A percentile compares a stretch with the other conserved stretches of the same genome.
These are phyloP conservation scores for Drosophila birchii DNA, from an alignment of 2,888 invertebrate genomes.

Conservation along the genomic window DNA sequence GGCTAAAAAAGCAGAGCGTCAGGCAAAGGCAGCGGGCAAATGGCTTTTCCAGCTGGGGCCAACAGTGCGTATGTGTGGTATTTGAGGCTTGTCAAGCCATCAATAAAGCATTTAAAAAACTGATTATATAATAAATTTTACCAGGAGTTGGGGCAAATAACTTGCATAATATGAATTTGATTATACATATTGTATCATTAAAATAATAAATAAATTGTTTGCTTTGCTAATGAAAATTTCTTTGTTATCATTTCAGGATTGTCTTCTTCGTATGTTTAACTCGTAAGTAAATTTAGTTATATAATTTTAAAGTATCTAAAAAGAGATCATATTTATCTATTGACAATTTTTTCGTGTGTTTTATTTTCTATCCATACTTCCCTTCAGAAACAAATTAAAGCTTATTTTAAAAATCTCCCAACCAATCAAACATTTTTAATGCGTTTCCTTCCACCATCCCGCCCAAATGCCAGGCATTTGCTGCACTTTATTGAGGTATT, in stretches of 20 bases:
- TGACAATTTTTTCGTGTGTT: too few relatives aligned
- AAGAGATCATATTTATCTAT: too few relatives aligned
- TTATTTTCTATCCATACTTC: too few relatives aligned
- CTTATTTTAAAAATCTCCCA: not conserved
- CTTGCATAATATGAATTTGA: conserved; percentile 13
- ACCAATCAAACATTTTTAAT: conserved; percentile 18
- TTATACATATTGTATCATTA: not conserved
- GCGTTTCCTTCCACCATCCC: conserved; percentile 6
- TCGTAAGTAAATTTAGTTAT: conserved; percentile 11
- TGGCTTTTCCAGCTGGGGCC: conserved; percentile 63
- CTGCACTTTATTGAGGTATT: conserved; percentile 43
- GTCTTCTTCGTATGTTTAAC: not conserved
- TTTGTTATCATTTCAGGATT: conserved; percentile 13
- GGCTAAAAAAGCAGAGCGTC: conserved; percentile 39
- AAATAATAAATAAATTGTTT: not conserved
- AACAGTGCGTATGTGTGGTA: conserved; percentile 61
- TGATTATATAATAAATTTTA: conserved; percentile 29
- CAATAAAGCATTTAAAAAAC: conserved; percentile 50
- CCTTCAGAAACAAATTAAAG: not conserved
- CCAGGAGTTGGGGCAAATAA: not conserved
- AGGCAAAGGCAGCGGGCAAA: conserved; percentile 50
- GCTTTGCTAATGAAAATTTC: conserved; percentile 11
- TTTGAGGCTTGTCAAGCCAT: conserved; percentile 41
- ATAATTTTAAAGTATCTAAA: not conserved
- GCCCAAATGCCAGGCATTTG: conserved; percentile 30